These are phyloP conservation scores for Cololabis saira DNA, from an alignment of 2,113 vertebrate genomes.

Conservation along the genomic window DNA sequence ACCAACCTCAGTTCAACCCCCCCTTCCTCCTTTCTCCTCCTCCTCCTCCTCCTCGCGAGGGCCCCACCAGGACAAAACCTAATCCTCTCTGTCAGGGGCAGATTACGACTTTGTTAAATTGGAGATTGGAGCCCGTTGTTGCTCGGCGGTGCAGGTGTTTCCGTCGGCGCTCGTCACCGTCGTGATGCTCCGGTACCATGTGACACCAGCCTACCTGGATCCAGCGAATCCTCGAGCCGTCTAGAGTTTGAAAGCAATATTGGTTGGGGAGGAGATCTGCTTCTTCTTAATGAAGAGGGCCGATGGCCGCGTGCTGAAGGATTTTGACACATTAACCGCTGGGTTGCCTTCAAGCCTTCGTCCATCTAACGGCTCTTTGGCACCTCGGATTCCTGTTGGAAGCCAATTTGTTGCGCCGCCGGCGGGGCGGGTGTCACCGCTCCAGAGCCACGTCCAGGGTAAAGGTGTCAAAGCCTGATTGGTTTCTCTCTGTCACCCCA, in stretches of 20 bases:
- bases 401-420: slow-evolving; percentile 80
- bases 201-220: too few species aligned
- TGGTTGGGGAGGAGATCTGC: neutral
- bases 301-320: slow-evolving; percentile 40
- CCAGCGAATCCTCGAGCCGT: neutral
- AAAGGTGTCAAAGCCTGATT: slow-evolving; percentile 83
- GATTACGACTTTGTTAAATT: slow-evolving; percentile 89
- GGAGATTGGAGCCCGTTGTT: slow-evolving; percentile 69
- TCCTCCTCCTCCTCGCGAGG: slow-evolving; percentile 70
- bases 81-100: slow-evolving; percentile 86
- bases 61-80: slow-evolving; percentile 81
- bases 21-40: slow-evolving; percentile 5
- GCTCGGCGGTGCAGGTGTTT: slow-evolving; percentile 51
- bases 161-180: neutral
- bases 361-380: slow-evolving; percentile 81
- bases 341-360: slow-evolving; percentile 70
- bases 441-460: slow-evolving; percentile 60
- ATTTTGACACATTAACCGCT: slow-evolving; percentile 70
- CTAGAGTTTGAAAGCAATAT: neutral
- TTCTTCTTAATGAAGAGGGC: slow-evolving; percentile 66
- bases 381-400: slow-evolving; percentile 80
- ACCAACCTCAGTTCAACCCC: slow-evolving; percentile 40
- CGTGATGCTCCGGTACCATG: too few species aligned
- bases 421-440: slow-evolving; percentile 49
- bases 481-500: slow-evolving; percentile 73